These are phyloP conservation scores for Lophura nycthemera DNA, from an alignment of 2,113 vertebrate genomes.

Conservation along the genomic window DNA sequence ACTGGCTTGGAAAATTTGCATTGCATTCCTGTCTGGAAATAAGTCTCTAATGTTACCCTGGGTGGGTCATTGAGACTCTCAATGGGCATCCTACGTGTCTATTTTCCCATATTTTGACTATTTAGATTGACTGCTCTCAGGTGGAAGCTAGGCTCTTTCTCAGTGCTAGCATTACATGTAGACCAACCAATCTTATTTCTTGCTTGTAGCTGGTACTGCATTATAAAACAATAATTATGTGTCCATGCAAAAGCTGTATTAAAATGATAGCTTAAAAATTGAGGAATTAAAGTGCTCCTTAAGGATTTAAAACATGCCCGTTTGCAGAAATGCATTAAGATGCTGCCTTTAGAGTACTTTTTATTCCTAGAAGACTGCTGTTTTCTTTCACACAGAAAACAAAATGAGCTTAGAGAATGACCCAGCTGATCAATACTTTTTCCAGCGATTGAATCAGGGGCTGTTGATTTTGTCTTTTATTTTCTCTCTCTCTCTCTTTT, in stretches of 20 bases:
- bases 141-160: neutral
- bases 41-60: neutral
- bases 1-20: neutral
- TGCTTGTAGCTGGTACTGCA: neutral
- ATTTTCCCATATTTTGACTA: neutral
- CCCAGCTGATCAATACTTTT: constrained; percentile 56
- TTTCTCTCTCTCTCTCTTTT: neutral
- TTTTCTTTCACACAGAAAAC: constrained; percentile 51
- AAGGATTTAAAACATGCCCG: neutral
- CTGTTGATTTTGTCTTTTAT: constrained; percentile 55
- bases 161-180: constrained; percentile 10
- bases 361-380: constrained; percentile 43
- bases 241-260: neutral
- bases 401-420: constrained; percentile 47
- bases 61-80: neutral
- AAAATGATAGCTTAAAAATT: constrained; percentile 33
- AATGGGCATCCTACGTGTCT: neutral
- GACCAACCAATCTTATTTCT: neutral
- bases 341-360: constrained; percentile 27
- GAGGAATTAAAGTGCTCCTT: neutral
- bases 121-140: neutral
- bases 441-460: constrained; percentile 12
- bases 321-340: constrained; percentile 46
- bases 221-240: constrained; percentile 11
- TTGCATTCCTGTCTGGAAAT: neutral